Conservation (phyloP, 2,113 vertebrate genomes). For the Canis aureus region DNA sequence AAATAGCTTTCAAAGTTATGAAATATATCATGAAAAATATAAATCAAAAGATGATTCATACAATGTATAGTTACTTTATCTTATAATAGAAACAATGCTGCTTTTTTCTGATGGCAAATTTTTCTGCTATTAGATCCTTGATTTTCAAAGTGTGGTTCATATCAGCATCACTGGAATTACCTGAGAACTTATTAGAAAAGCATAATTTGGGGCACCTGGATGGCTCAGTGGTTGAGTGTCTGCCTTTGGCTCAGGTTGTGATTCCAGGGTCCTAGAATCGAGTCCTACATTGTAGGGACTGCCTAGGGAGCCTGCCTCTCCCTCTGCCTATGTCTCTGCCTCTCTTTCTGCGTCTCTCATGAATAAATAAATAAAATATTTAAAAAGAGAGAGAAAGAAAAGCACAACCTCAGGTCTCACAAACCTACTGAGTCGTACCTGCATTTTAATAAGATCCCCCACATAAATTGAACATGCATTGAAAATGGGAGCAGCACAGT, state of each 20-base stretch:
- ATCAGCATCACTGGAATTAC: neutral
- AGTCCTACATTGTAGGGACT: too few relatives aligned
- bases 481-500: neutral
- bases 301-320: too few relatives aligned
- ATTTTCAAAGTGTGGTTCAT: conserved; percentile 12
- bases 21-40: conserved; percentile 21
- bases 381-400: neutral
- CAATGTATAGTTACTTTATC: neutral
- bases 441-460: neutral
- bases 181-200: neutral
- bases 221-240: too few relatives aligned
- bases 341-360: too few relatives aligned
- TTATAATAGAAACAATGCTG: neutral
- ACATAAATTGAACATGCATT: neutral
- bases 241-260: too few relatives aligned
- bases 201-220: too few relatives aligned
- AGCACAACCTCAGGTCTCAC: neutral
- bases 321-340: too few relatives aligned
- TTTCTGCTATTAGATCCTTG: neutral
- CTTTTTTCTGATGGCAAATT: neutral
- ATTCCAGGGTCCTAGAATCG: too few relatives aligned
- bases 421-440: neutral
- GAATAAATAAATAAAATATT: too few relatives aligned
- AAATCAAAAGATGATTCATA: neutral
- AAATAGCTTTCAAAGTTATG: neutral